Conservation (phyloP, 2,113 vertebrate genomes). For the Nanorana parkeri region DNA sequence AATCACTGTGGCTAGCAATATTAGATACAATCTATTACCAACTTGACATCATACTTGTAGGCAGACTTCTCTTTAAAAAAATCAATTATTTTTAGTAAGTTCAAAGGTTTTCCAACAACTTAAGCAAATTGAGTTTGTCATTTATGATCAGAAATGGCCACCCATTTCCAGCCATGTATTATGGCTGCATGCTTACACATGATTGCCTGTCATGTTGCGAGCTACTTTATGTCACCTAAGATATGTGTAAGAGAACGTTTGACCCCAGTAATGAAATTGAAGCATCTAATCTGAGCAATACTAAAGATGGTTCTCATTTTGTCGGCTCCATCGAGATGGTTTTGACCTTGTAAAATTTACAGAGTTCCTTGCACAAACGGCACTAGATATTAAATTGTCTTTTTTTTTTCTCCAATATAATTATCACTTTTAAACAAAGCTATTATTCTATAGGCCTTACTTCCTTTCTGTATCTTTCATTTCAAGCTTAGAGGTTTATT, state of each 20-base stretch:
- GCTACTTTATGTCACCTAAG: neutral
- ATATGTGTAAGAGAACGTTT: slow-evolving; percentile 25
- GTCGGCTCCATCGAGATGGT: slow-evolving; percentile 22
- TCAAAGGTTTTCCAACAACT: no score
- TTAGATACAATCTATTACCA: no score
- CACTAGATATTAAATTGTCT: neutral
- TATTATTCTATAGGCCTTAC: no score
- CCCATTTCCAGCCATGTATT: neutral
- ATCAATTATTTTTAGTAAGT: no score
- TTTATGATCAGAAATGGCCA: neutral
- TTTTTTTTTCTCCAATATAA: neutral
- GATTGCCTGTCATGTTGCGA: slow-evolving; percentile 4
- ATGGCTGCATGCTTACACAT: neutral
- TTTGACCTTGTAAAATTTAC: slow-evolving; percentile 36
- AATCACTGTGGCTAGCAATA: no score
- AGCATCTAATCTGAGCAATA: slow-evolving; percentile 12
- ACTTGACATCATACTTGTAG: no score
- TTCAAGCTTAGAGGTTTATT: no score
- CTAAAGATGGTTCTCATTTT: slow-evolving; percentile 25
- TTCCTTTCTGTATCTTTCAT: no score
- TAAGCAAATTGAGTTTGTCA: neutral
- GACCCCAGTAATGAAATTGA: slow-evolving; percentile 48
- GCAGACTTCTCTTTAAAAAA: no score
- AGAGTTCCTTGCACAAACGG: neutral
- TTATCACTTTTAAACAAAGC: neutral